phyloP scores from a whole-genome alignment of 1,140 invertebrate species.

The Dreissena polymorpha region DNA sequence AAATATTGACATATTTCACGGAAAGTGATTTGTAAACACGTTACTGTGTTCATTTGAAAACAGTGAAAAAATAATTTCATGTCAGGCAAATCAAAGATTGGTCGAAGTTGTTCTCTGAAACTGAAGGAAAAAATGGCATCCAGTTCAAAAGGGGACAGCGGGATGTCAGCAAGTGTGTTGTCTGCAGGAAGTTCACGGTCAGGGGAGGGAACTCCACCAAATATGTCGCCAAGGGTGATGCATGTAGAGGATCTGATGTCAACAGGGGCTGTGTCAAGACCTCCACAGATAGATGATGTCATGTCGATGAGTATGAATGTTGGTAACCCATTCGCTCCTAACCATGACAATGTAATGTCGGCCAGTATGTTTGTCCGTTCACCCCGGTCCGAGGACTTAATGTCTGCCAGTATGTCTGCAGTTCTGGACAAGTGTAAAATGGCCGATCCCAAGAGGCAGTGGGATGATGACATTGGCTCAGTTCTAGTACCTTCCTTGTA shows the following conservation, averaged over 20 bases:
- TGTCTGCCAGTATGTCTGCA: constrained; percentile 51
- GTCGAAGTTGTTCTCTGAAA: constrained; percentile 6
- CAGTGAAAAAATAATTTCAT: background rate
- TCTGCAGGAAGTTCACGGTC: background rate
- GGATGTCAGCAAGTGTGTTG: background rate
- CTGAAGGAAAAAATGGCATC: background rate
- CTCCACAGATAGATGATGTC: background rate
- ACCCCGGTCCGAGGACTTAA: constrained; percentile 26
- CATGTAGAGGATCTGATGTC: background rate
- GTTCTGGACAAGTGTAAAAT: constrained; percentile 33
- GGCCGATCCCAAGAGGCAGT: constrained; percentile 58
- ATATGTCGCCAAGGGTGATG: background rate
- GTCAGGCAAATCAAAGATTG: background rate
- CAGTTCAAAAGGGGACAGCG: background rate
- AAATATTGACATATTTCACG: too few relatives aligned
- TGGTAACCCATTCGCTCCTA: background rate
- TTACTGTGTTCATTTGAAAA: too few relatives aligned
- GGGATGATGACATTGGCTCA: constrained; percentile 64
- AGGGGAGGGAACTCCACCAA: background rate
- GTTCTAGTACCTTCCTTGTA: constrained; percentile 60
- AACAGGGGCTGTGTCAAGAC: background rate
- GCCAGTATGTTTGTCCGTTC: constrained; percentile 26
- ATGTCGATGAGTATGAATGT: background rate
- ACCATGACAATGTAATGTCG: constrained; percentile 32
- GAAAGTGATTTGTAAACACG: too few relatives aligned